Percentiles rank a stretch among this genome's conserved stretches.
phyloP scores from a whole-genome alignment of 2,113 vertebrate species.

The Cairina moschata region DNA sequence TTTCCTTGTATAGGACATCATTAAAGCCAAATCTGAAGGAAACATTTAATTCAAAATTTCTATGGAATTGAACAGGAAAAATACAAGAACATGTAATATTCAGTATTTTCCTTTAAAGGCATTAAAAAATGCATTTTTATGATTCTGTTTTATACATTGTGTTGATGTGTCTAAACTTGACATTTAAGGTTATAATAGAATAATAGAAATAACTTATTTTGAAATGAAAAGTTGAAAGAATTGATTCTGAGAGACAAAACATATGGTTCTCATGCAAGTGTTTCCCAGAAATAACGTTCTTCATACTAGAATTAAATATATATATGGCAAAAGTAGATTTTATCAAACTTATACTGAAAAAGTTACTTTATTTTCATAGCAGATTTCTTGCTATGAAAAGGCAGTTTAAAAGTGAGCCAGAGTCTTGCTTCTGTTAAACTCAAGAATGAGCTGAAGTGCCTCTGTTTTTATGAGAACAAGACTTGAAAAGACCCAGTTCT shows the following conservation, averaged over 20 bases:
- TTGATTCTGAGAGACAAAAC: background rate
- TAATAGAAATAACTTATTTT: background rate
- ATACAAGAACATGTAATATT: fast-evolving
- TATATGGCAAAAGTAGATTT: background rate
- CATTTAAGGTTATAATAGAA: background rate
- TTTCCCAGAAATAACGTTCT: background rate
- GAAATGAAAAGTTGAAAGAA: background rate
- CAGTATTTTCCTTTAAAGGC: background rate
- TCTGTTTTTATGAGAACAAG: background rate
- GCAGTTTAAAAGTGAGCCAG: background rate
- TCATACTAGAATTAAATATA: background rate
- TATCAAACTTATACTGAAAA: background rate
- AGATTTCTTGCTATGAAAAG: background rate
- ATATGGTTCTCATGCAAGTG: background rate
- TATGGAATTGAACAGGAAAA: background rate
- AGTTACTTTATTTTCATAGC: background rate
- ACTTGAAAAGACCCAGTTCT: background rate
- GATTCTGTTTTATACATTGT: background rate
- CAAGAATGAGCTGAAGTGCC: background rate
- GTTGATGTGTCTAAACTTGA: background rate
- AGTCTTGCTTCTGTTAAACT: background rate
- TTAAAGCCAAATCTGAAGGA: background rate
- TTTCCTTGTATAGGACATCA: background rate
- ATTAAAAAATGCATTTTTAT: background rate
- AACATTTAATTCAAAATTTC: background rate